Percentiles rank a stretch among this genome's conserved stretches.
These are phyloP conservation scores for Poeciliopsis turneri DNA, from an alignment of 2,797 vertebrate genomes.

Conservation along the genomic window DNA sequence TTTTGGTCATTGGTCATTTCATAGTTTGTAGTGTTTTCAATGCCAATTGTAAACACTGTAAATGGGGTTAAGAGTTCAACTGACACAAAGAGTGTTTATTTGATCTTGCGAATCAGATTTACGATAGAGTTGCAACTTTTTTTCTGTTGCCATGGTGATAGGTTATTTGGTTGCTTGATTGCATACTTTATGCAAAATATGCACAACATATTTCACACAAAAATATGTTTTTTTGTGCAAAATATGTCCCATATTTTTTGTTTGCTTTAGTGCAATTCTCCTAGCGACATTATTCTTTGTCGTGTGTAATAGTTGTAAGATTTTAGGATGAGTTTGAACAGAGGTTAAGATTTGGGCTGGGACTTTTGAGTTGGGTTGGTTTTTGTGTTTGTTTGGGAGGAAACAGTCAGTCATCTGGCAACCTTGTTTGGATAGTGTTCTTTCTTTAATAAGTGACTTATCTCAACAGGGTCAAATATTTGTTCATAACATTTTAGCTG, in stretches of 20 bases:
- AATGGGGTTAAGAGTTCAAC: not conserved
- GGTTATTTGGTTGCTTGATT: not conserved
- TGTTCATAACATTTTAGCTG: not conserved
- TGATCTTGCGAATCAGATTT: not conserved
- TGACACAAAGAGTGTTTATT: not conserved
- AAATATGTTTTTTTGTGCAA: no score
- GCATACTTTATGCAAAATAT: not conserved
- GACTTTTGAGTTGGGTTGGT: not conserved
- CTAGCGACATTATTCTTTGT: not conserved
- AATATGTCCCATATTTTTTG: not conserved
- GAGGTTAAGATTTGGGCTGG: not conserved
- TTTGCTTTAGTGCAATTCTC: not conserved
- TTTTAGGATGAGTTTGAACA: not conserved
- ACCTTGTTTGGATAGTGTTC: not conserved
- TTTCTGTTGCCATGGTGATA: not conserved
- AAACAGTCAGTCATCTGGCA: not conserved
- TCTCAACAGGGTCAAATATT: not conserved
- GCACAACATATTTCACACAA: no score
- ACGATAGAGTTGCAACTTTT: not conserved
- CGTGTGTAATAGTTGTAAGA: not conserved
- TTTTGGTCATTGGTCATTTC: not conserved
- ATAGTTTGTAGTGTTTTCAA: not conserved
- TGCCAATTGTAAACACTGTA: not conserved
- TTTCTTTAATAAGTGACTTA: not conserved
- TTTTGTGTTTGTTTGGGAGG: not conserved